Conservation (phyloP, 2,888 invertebrate species). For the Allygus modestus region DNA sequence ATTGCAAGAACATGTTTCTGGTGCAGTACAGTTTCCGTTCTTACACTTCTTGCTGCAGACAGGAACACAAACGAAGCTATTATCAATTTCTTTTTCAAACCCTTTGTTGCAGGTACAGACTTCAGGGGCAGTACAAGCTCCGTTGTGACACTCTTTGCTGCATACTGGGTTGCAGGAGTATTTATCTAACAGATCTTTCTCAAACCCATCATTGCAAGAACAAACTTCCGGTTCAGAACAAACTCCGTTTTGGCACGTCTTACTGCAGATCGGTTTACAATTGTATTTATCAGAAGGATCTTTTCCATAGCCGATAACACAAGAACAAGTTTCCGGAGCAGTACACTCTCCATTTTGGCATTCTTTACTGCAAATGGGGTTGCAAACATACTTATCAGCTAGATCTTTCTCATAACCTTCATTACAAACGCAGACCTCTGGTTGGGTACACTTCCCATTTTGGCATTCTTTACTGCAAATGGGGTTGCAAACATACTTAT, state of each 20-base stretch:
- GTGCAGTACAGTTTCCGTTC: conserved; percentile 35
- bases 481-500: too few relatives aligned
- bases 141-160: not conserved
- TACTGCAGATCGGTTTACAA: conserved; percentile 10
- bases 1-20: conserved; percentile 31
- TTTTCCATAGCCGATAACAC: too few relatives aligned
- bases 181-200: not conserved
- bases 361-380: too few relatives aligned
- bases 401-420: too few relatives aligned
- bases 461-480: too few relatives aligned
- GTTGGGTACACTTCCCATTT: too few relatives aligned
- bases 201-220: conserved; percentile 14
- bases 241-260: conserved; percentile 1
- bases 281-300: not conserved
- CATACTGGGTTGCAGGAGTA: conserved; percentile 20
- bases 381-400: too few relatives aligned
- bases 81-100: not conserved
- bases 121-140: conserved; percentile 17
- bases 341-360: too few relatives aligned
- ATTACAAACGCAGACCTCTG: too few relatives aligned
- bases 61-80: conserved; percentile 23
- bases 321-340: too few relatives aligned
- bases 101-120: conserved; percentile 5
- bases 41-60: conserved; percentile 25
- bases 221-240: conserved; percentile 48